A percentile compares a stretch with the other conserved stretches of the same genome.
Evolutionary conservation across 2,113 vertebrate species (phyloP).

Genomic region (Crypturellus undulatus): DNA sequence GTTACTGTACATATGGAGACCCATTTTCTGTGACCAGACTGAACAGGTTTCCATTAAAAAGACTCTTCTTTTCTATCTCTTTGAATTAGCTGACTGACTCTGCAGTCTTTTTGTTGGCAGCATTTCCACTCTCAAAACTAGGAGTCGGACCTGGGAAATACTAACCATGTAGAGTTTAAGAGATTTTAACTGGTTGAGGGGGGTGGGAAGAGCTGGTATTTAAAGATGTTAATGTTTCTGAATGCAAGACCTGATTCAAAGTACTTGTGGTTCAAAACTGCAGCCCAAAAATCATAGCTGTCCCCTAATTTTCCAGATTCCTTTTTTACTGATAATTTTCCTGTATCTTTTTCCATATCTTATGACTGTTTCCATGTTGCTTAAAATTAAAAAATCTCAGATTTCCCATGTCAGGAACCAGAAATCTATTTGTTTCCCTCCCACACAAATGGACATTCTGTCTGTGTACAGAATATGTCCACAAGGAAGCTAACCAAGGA

Average conservation of each 20-base stretch:
- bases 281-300: neutral
- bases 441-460: neutral
- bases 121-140: slow-evolving; percentile 3
- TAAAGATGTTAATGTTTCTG: neutral
- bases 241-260: neutral
- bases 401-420: neutral
- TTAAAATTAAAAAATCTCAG: neutral
- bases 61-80: slow-evolving; percentile 13
- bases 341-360: neutral
- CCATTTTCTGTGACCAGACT: slow-evolving; percentile 32
- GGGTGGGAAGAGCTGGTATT: neutral
- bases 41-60: slow-evolving; percentile 55
- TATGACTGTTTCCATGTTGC: neutral
- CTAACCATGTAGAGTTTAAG: neutral
- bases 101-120: neutral
- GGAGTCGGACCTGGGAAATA: neutral
- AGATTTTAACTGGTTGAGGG: neutral
- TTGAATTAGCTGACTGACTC: slow-evolving; percentile 7
- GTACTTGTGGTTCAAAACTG: neutral
- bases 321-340: neutral
- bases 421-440: neutral
- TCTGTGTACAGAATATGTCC: neutral
- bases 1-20: slow-evolving; percentile 74
- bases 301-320: neutral
- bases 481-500: neutral